phyloP scores from a whole-genome alignment of 1,140 invertebrate species.

The Hycleus cichorii region DNA sequence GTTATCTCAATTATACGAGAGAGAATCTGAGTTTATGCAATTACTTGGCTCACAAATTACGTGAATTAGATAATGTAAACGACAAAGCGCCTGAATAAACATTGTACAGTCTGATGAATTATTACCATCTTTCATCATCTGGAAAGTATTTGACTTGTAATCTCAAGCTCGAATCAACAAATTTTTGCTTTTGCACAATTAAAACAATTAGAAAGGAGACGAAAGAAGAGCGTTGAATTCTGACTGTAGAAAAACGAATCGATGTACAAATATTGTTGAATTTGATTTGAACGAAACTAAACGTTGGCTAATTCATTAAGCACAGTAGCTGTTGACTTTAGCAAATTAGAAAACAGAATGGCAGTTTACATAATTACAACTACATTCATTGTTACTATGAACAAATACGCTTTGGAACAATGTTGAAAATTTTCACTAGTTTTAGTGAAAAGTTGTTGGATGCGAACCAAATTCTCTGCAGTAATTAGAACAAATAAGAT shows the following conservation, averaged over 20 bases:
- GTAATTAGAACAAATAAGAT: conserved; percentile 7
- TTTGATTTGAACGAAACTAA: no score
- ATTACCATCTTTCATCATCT: not conserved
- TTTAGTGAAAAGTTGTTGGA: conserved; percentile 5
- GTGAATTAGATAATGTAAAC: conserved; percentile 13
- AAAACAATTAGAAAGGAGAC: not conserved
- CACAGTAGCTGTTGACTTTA: conserved; percentile 5
- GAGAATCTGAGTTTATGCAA: conserved; percentile 5
- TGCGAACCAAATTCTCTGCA: conserved; percentile 3
- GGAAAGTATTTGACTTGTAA: no score
- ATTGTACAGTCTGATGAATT: conserved; percentile 4
- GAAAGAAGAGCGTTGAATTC: conserved; percentile 2
- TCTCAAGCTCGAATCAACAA: no score
- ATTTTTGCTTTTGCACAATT: not conserved
- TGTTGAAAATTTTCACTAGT: conserved; percentile 3
- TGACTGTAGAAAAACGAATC: not conserved
- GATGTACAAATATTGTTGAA: not conserved
- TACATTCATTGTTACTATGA: conserved; percentile 6
- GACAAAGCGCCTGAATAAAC: conserved; percentile 3
- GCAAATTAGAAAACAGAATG: conserved; percentile 4
- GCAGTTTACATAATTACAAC: conserved; percentile 14
- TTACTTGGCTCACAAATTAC: conserved; percentile 7
- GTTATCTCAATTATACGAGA: conserved; percentile 6
- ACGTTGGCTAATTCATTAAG: conserved; percentile 2
- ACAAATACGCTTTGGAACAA: conserved; percentile 9